Evolutionary conservation across 2,797 vertebrate species (phyloP).

Genomic region (Acomys russatus): DNA sequence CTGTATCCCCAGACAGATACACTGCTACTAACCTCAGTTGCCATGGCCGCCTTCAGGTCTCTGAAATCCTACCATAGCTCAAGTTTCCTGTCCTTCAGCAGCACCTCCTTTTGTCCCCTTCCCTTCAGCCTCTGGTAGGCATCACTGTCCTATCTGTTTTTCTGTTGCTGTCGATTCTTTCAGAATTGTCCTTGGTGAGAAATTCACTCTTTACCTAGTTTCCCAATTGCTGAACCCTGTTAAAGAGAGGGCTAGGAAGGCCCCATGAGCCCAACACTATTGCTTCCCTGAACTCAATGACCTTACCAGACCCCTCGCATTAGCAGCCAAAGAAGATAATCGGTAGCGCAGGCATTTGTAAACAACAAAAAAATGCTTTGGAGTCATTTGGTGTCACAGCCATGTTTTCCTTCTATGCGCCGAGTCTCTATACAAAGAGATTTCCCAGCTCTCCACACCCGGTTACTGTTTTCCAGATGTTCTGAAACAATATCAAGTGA

Average conservation of each 20-base stretch:
- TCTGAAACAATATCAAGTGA: slow-evolving; percentile 85
- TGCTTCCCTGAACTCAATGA: slow-evolving; percentile 14
- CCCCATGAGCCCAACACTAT: not conserved
- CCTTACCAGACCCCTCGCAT: slow-evolving; percentile 10
- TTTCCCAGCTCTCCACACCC: slow-evolving; percentile 6
- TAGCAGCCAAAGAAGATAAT: slow-evolving; percentile 60
- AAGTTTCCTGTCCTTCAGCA: not conserved
- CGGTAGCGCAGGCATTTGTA: slow-evolving; percentile 5
- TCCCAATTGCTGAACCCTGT: not conserved
- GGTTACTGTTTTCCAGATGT: slow-evolving; percentile 83
- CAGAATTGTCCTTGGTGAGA: slow-evolving; percentile 33
- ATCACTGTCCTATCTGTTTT: not conserved
- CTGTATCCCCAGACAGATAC: not conserved
- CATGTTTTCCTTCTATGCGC: slow-evolving; percentile 77
- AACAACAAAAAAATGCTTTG: slow-evolving; percentile 69
- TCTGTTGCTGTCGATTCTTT: not conserved
- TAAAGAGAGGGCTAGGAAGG: slow-evolving; percentile 44
- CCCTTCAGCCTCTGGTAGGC: not conserved
- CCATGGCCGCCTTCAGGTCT: no score
- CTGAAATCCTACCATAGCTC: not conserved
- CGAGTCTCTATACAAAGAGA: slow-evolving; percentile 29
- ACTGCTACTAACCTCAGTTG: not conserved
- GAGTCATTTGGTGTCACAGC: slow-evolving; percentile 49
- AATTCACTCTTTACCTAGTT: slow-evolving; percentile 18
- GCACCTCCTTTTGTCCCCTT: fast-evolving